Evolutionary conservation across 2,113 vertebrate genomes (phyloP), one percentile per base, ranked within the genome.

Genomic region (Atrichornis clamosus): DNA sequence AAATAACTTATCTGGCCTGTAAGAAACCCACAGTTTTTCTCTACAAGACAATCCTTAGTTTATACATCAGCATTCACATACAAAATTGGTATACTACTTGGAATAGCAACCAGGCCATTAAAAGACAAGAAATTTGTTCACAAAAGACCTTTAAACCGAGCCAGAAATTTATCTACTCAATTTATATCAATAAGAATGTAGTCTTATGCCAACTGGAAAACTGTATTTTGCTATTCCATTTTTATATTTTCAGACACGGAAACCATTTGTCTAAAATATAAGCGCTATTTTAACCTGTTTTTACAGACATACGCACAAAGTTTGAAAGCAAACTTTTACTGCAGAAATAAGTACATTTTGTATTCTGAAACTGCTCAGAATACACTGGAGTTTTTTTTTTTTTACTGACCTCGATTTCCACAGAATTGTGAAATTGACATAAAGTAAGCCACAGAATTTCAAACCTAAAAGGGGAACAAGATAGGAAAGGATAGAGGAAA

Each of bases 361-460:
- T 33, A 55, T 85, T 80, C 33, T 42, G 22, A 87, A 44, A 62
- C 6, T 58, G 42, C 23, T 32, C 37, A 53, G 32, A 70, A 74
- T 46, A 82, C 13, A 17, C 10, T 21, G 15, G 7, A 4, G 2
- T 20, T 2, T 41, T 52, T 59, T 2, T 41, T 52, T 59, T 94
- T 87, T 79, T 89, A 96, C 98, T 95, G 93, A 99, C 99, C 98
- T 99, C 99, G 6, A 99, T 99, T 78, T 99, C 99, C 98, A 99
- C 98, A 59, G 98, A 98, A 75, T 99, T 99, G 97, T 99, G 99
- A 72, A 99, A 90, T 93, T 99, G 99, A 97, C 99, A 99, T 85
- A 99, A 98, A 3, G 99, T 99, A 65, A 99, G 98, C 99, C 99
- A 99, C 81, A 99, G 97, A 93, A 99, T 99, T 94, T 99, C 96